phyloP scores from a whole-genome alignment of 2,797 vertebrate genomes.

The Xenops minutus region DNA sequence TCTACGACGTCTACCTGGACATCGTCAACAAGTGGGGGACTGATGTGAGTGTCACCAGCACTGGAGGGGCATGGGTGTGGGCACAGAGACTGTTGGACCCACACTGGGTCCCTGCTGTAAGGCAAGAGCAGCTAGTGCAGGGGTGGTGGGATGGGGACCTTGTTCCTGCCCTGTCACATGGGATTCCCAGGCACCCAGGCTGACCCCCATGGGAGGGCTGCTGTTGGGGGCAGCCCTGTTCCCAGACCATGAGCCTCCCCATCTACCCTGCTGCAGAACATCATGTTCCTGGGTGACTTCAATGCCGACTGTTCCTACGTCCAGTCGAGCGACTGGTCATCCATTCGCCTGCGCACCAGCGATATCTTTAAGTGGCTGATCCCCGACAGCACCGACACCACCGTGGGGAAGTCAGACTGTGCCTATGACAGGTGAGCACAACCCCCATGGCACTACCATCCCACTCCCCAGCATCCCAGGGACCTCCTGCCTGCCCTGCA shows the following conservation, averaged over 20 bases:
- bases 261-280: slow-evolving; percentile 72
- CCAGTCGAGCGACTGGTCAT: slow-evolving; percentile 73
- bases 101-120: fast-evolving
- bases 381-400: slow-evolving; percentile 80
- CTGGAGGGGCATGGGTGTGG: not conserved
- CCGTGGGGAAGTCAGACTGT: slow-evolving; percentile 80
- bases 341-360: slow-evolving; percentile 85
- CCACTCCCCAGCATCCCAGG: fast-evolving
- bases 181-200: not conserved
- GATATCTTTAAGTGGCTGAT: slow-evolving; percentile 88
- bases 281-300: slow-evolving; percentile 91
- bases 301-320: slow-evolving; percentile 87
- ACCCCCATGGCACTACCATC: fast-evolving
- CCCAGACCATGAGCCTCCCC: fast-evolving
- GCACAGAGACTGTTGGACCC: fast-evolving
- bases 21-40: slow-evolving; percentile 82
- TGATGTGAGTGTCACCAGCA: slow-evolving; percentile 73
- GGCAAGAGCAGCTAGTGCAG: fast-evolving
- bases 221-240: not conserved
- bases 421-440: slow-evolving; percentile 86
- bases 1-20: slow-evolving; percentile 85
- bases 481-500: fast-evolving
- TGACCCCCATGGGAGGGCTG: fast-evolving
- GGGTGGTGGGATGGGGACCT: not conserved
- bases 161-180: fast-evolving